Percentiles rank a stretch among this genome's conserved stretches.
These are phyloP conservation scores for Otocyon megalotis DNA, from an alignment of 2,113 vertebrate species.

Conservation along the genomic window DNA sequence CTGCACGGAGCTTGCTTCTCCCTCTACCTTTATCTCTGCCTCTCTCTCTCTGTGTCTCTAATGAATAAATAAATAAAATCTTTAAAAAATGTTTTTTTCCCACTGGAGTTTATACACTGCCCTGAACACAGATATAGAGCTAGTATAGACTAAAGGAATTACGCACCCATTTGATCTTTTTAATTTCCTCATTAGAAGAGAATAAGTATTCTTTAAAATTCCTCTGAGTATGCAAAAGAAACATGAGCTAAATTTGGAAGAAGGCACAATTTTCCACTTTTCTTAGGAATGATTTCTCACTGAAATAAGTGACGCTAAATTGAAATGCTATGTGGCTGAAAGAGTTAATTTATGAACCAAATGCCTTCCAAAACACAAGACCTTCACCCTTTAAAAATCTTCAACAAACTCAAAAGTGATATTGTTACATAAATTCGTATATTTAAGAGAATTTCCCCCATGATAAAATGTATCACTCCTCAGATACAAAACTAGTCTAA, in stretches of 20 bases:
- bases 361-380: constrained; percentile 4
- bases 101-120: background rate
- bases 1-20: too few species aligned
- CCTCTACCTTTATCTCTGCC: too few species aligned
- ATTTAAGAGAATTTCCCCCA: background rate
- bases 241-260: background rate
- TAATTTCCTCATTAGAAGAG: constrained; percentile 28
- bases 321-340: background rate
- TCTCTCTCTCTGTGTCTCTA: too few species aligned
- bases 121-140: background rate
- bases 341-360: constrained; percentile 31
- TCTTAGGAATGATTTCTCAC: background rate
- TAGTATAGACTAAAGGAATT: background rate
- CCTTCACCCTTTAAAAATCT: background rate
- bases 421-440: background rate
- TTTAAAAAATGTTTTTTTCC: too few species aligned
- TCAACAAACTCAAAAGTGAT: constrained; percentile 26
- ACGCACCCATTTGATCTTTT: background rate
- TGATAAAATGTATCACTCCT: background rate
- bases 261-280: background rate
- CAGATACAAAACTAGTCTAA: background rate
- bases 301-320: background rate
- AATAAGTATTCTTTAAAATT: background rate
- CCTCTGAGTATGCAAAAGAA: constrained; percentile 3
- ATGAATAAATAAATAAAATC: too few species aligned